Evolutionary conservation across 2,888 invertebrate species (phyloP).

Genomic region (Morpho helenor): DNA sequence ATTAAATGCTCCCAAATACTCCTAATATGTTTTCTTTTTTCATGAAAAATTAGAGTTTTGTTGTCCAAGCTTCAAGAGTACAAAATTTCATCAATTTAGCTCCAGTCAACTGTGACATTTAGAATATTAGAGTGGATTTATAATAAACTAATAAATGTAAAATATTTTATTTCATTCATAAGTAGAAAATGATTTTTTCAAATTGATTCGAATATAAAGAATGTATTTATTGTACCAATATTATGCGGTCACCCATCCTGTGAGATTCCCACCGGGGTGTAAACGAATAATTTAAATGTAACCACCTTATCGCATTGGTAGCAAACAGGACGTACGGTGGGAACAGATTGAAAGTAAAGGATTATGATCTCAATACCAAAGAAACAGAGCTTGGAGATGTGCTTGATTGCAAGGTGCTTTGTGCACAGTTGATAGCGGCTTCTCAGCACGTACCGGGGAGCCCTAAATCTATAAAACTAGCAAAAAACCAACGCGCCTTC

Average conservation of each 20-base stretch:
- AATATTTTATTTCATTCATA: too few relatives aligned
- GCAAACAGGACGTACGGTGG: conserved; percentile 17
- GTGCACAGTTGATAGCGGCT: conserved; percentile 17
- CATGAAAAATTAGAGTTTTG: too few relatives aligned
- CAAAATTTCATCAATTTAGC: too few relatives aligned
- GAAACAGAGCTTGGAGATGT: background rate
- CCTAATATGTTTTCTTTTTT: too few relatives aligned
- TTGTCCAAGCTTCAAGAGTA: too few relatives aligned
- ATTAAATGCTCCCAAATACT: too few relatives aligned
- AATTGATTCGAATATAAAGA: conserved; percentile 7
- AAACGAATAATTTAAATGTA: conserved; percentile 22
- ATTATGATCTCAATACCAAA: background rate
- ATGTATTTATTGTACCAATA: conserved; percentile 10
- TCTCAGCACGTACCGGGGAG: conserved; percentile 32
- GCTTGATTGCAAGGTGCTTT: background rate
- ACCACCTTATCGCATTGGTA: conserved; percentile 25
- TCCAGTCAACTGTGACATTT: too few relatives aligned
- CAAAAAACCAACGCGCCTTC: conserved; percentile 51
- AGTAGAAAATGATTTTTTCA: background rate
- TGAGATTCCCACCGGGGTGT: conserved; percentile 22
- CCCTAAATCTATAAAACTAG: conserved; percentile 47
- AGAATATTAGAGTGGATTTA: too few relatives aligned
- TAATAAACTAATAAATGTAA: too few relatives aligned
- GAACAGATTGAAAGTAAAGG: conserved; percentile 10
- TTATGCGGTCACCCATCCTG: conserved; percentile 21